phyloP scores from a whole-genome alignment of 2,113 vertebrate species.

The Gambusia affinis region DNA sequence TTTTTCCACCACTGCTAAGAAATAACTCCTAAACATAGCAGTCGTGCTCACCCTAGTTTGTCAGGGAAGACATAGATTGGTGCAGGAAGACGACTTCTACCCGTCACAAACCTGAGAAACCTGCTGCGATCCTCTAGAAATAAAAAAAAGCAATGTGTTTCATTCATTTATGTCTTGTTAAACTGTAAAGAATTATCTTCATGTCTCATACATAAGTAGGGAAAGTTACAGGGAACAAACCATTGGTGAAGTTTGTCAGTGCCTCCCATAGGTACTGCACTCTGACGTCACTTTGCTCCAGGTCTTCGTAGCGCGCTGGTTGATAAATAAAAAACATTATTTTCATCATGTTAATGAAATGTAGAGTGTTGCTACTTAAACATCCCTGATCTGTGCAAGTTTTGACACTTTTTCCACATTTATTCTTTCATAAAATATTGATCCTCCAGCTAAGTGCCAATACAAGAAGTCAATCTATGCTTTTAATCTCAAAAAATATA shows the following conservation, averaged over 20 bases:
- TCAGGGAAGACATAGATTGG: slow-evolving; percentile 96
- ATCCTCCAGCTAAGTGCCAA: neutral
- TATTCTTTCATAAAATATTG: neutral
- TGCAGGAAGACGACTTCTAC: slow-evolving; percentile 95
- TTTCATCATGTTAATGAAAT: neutral
- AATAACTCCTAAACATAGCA: neutral
- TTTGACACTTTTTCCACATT: neutral
- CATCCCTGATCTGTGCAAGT: neutral
- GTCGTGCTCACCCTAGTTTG: slow-evolving; percentile 87
- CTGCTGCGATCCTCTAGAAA: slow-evolving; percentile 95
- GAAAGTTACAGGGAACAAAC: slow-evolving; percentile 70
- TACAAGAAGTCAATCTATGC: neutral
- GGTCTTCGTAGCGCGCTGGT: slow-evolving; percentile 93
- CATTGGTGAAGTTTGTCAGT: slow-evolving; percentile 95
- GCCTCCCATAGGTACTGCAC: slow-evolving; percentile 98
- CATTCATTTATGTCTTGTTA: neutral
- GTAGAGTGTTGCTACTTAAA: neutral
- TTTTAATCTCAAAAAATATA: neutral
- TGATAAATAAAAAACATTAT: neutral
- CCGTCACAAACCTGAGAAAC: slow-evolving; percentile 96
- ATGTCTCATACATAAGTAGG: neutral
- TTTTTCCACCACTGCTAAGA: neutral
- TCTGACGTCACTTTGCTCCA: slow-evolving; percentile 87
- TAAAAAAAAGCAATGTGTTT: neutral
- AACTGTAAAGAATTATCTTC: neutral